phyloP scores from a whole-genome alignment of 2,888 invertebrate genomes.

The Parnassius glacialis region DNA sequence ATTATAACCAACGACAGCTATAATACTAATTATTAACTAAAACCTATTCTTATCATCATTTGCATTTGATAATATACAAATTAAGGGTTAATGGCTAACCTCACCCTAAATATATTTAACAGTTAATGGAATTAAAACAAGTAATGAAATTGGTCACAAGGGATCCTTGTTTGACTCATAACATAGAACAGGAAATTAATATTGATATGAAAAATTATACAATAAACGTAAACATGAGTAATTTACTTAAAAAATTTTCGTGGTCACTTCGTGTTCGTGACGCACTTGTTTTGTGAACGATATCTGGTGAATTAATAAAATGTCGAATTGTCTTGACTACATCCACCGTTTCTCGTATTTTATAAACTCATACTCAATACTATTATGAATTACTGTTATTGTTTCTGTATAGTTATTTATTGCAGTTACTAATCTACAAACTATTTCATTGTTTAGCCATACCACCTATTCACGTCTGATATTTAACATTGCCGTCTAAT shows the following conservation, averaged over 20 bases:
- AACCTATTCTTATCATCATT: too few species aligned
- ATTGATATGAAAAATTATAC: not conserved
- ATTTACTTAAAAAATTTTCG: slow-evolving; percentile 1
- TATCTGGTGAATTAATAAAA: slow-evolving; percentile 1
- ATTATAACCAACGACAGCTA: too few species aligned
- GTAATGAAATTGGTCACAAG: slow-evolving; percentile 18
- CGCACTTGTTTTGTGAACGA: slow-evolving; percentile 2
- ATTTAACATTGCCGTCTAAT: not conserved
- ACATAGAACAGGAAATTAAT: not conserved
- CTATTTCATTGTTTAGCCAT: slow-evolving; percentile 22
- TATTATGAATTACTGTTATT: slow-evolving; percentile 22
- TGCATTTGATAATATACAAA: not conserved
- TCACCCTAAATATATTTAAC: slow-evolving; percentile 1
- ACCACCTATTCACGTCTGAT: not conserved
- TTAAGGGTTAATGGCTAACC: slow-evolving; percentile 1
- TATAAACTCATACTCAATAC: slow-evolving; percentile 10
- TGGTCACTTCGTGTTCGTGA: not conserved
- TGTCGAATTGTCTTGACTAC: not conserved
- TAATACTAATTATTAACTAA: too few species aligned
- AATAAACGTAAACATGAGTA: not conserved
- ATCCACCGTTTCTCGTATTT: not conserved
- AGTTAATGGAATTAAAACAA: slow-evolving; percentile 15
- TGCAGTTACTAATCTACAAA: slow-evolving; percentile 20
- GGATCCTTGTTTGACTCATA: slow-evolving; percentile 19
- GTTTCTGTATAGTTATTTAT: slow-evolving; percentile 22